These are phyloP conservation scores for Baryphthengus martii DNA, from an alignment of 2,113 vertebrate genomes.

Conservation along the genomic window DNA sequence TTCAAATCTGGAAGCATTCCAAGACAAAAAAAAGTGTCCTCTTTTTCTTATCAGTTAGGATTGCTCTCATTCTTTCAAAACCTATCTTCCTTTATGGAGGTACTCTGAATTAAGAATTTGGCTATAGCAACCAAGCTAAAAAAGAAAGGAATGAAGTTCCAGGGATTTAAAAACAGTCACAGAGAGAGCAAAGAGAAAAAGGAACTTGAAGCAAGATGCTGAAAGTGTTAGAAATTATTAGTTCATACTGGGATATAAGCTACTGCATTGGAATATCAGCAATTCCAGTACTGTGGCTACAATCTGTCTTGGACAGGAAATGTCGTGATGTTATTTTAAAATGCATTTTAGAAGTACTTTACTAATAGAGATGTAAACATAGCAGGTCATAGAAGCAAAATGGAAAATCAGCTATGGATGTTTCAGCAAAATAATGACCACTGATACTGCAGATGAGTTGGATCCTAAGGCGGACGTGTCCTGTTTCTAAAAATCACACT, in stretches of 20 bases:
- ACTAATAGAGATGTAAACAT: background rate
- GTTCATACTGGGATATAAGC: background rate
- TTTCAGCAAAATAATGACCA: background rate
- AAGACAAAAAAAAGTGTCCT: background rate
- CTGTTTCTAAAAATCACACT: background rate
- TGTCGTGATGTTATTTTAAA: background rate
- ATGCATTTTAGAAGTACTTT: background rate
- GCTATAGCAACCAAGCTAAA: background rate
- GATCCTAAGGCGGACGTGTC: background rate
- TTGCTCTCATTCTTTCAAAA: slow-evolving; percentile 21
- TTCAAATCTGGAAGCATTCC: background rate
- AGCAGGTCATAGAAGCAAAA: background rate
- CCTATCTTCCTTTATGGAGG: background rate
- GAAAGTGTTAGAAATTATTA: background rate
- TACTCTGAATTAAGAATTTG: background rate
- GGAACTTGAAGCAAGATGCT: background rate
- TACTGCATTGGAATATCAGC: background rate
- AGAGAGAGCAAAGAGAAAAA: background rate
- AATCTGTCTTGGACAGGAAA: background rate
- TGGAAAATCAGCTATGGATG: background rate
- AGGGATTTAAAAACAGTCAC: background rate
- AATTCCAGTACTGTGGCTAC: background rate
- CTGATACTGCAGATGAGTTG: background rate
- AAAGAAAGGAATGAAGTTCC: background rate
- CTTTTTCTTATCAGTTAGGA: background rate